Evolutionary conservation across 2,888 invertebrate species (phyloP).

Genomic region (Slavum lentiscoides): DNA sequence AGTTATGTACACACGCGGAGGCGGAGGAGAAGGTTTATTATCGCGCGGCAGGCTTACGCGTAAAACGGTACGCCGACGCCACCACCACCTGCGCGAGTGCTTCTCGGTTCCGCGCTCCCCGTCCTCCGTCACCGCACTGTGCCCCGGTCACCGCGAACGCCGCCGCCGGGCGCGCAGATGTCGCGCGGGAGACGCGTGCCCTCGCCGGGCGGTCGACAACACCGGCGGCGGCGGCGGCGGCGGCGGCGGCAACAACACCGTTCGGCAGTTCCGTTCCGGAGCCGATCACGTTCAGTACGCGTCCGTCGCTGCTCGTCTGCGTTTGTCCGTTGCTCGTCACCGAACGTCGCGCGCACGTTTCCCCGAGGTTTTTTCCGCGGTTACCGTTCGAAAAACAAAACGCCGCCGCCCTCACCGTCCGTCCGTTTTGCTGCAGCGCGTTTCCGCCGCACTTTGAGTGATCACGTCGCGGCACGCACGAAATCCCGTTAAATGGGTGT

Average conservation of each 20-base stretch:
- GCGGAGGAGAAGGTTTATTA: background rate
- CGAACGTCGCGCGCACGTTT: background rate
- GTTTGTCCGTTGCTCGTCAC: background rate
- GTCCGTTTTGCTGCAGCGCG: no score
- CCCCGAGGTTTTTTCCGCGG: background rate
- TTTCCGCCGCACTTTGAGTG: constrained; percentile 3
- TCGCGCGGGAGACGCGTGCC: constrained; percentile 48
- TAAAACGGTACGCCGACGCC: background rate
- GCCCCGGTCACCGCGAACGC: background rate
- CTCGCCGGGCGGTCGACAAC: constrained; percentile 25
- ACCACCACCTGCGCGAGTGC: constrained; percentile 31
- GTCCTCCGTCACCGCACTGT: background rate
- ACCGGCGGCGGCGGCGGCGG: background rate
- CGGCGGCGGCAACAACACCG: constrained; percentile 6
- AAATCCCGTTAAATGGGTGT: constrained; percentile 52
- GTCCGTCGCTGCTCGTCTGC: background rate
- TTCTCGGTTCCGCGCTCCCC: background rate
- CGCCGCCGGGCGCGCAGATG: constrained; percentile 39
- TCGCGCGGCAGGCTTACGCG: background rate
- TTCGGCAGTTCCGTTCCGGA: constrained; percentile 44
- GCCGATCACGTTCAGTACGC: constrained; percentile 33
- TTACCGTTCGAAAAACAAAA: no score
- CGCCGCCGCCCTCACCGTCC: no score
- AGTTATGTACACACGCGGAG: no score
- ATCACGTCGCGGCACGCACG: constrained; percentile 14